Evolutionary conservation across 1,140 invertebrate species (phyloP).

Genomic region (Leptestheria dahalacensis): DNA sequence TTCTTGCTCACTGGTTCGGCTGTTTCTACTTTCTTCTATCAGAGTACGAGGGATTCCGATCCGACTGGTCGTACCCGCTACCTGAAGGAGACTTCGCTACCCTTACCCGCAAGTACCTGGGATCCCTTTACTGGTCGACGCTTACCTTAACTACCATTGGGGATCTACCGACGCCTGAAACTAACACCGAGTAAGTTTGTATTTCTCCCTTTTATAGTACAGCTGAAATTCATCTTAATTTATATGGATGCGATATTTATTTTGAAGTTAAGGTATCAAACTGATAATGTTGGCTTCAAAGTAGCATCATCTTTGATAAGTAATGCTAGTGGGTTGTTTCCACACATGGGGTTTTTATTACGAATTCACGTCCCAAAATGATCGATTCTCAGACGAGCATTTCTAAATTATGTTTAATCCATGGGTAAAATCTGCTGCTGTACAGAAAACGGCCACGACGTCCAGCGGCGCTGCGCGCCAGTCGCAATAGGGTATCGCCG

Average conservation of each 20-base stretch:
- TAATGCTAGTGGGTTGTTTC: too few relatives aligned
- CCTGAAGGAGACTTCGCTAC: conserved; percentile 68
- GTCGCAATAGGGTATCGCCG: background rate
- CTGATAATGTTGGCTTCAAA: too few relatives aligned
- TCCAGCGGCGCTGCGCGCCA: too few relatives aligned
- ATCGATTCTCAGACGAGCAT: too few relatives aligned
- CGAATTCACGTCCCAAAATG: too few relatives aligned
- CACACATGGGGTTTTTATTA: too few relatives aligned
- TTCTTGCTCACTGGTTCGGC: conserved; percentile 92
- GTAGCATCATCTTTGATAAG: too few relatives aligned
- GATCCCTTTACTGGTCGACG: conserved; percentile 91
- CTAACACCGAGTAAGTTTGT: conserved; percentile 94
- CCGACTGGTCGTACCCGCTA: conserved; percentile 84
- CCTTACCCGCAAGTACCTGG: conserved; percentile 78
- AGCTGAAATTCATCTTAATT: too few relatives aligned
- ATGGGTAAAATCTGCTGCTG: too few relatives aligned
- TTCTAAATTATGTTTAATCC: background rate
- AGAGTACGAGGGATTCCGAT: conserved; percentile 76
- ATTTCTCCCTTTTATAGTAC: too few relatives aligned
- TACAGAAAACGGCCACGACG: background rate
- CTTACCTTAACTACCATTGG: conserved; percentile 91
- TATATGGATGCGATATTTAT: too few relatives aligned
- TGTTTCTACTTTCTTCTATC: conserved; percentile 92
- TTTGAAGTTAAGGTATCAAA: too few relatives aligned
- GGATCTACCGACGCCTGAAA: conserved; percentile 83